Conservation (phyloP, 2,113 vertebrate genomes). For the Acanthisitta chloris region DNA sequence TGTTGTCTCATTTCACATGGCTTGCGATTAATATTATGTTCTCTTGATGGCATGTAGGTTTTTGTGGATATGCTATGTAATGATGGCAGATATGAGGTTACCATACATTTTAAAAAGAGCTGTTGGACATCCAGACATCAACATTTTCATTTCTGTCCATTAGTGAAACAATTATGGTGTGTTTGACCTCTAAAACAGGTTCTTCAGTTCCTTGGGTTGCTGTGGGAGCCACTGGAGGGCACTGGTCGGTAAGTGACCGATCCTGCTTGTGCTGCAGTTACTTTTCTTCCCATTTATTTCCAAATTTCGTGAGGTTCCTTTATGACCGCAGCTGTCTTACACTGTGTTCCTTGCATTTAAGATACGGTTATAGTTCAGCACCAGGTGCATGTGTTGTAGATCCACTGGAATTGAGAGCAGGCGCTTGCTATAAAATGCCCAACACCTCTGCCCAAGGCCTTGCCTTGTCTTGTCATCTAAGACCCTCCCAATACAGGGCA, state of each 20-base stretch:
- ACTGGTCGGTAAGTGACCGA: background rate
- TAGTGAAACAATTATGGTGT: background rate
- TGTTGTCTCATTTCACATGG: background rate
- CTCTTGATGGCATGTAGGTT: background rate
- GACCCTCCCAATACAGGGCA: background rate
- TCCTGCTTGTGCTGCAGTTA: background rate
- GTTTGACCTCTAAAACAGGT: background rate
- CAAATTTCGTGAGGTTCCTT: background rate
- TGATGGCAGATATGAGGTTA: background rate
- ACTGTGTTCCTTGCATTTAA: background rate
- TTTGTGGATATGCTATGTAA: background rate
- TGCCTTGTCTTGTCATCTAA: background rate
- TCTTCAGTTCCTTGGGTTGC: background rate
- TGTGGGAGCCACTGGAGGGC: constrained; percentile 39
- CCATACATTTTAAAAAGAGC: background rate
- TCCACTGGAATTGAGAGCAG: background rate
- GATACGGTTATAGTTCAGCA: background rate
- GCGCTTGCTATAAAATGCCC: background rate
- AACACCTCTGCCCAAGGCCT: background rate
- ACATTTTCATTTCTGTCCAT: background rate
- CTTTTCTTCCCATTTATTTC: background rate
- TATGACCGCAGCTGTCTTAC: background rate
- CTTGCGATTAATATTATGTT: background rate
- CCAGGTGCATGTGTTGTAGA: background rate
- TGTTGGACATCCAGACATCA: background rate